Conservation (phyloP, 2,113 vertebrate genomes). For the Asarcornis scutulata region DNA sequence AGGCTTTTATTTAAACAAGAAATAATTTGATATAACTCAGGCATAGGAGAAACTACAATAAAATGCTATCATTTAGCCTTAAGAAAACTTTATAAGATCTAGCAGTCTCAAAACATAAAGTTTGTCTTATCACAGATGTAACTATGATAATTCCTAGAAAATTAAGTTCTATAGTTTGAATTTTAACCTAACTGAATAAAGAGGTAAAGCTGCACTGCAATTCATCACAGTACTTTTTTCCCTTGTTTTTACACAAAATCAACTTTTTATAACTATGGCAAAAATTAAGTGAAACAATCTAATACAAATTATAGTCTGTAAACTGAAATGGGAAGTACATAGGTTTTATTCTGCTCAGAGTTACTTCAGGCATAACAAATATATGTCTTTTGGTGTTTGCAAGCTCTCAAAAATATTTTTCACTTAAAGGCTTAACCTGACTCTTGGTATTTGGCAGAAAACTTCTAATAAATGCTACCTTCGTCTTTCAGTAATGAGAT, state of each 20-base stretch:
- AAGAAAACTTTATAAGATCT: background rate
- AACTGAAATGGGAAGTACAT: background rate
- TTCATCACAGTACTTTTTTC: background rate
- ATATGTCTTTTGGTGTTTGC: background rate
- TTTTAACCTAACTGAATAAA: background rate
- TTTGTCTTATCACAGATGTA: background rate
- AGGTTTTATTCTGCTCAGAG: background rate
- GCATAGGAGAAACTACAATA: background rate
- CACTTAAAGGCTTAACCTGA: conserved; percentile 19
- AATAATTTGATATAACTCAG: background rate
- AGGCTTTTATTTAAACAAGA: background rate
- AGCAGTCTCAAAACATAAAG: background rate
- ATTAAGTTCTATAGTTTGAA: background rate
- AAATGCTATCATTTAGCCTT: background rate
- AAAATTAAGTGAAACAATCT: background rate
- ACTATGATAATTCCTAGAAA: background rate
- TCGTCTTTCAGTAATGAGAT: conserved; percentile 61
- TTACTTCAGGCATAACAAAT: conserved; percentile 5
- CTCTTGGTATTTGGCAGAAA: conserved; percentile 55
- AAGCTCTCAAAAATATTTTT: conserved; percentile 42
- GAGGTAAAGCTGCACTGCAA: background rate
- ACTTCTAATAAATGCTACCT: conserved; percentile 57
- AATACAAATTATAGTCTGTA: background rate
- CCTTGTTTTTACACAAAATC: background rate
- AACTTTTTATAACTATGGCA: background rate